Evolutionary conservation across 2,113 vertebrate genomes (phyloP).

Genomic region (Pelvicachromis taeniatus): DNA sequence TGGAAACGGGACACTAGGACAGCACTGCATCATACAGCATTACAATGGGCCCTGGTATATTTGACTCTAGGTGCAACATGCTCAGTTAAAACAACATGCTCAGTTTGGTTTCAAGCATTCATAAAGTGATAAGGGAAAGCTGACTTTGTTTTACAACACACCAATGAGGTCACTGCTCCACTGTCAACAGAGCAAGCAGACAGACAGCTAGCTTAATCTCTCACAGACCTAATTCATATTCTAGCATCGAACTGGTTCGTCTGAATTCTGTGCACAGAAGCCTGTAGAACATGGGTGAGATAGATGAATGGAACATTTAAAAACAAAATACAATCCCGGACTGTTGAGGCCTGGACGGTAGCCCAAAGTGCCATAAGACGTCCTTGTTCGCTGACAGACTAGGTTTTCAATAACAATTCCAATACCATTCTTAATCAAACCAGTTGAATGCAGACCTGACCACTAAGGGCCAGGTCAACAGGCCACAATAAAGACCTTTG

Average conservation of each 20-base stretch:
- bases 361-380: conserved; percentile 68
- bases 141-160: conserved; percentile 34
- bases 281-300: conserved; percentile 69
- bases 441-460: conserved; percentile 51
- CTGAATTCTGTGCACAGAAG: conserved; percentile 68
- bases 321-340: conserved; percentile 73
- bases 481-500: conserved; percentile 13
- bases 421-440: conserved; percentile 52
- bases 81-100: not conserved
- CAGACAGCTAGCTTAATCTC: conserved; percentile 34
- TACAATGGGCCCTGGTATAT: not conserved
- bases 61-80: not conserved
- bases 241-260: conserved; percentile 51
- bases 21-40: conserved; percentile 7
- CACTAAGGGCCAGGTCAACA: conserved; percentile 44
- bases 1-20: conserved; percentile 45
- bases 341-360: conserved; percentile 64
- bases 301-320: conserved; percentile 75
- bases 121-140: conserved; percentile 13
- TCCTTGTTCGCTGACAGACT: conserved; percentile 66
- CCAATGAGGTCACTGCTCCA: conserved; percentile 54
- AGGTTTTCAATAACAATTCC: conserved; percentile 70
- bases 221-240: conserved; percentile 67
- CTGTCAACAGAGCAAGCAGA: conserved; percentile 30
- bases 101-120: not conserved